These are phyloP conservation scores for Amphipyra berbera DNA, from an alignment of 2,888 invertebrate genomes.

Conservation along the genomic window DNA sequence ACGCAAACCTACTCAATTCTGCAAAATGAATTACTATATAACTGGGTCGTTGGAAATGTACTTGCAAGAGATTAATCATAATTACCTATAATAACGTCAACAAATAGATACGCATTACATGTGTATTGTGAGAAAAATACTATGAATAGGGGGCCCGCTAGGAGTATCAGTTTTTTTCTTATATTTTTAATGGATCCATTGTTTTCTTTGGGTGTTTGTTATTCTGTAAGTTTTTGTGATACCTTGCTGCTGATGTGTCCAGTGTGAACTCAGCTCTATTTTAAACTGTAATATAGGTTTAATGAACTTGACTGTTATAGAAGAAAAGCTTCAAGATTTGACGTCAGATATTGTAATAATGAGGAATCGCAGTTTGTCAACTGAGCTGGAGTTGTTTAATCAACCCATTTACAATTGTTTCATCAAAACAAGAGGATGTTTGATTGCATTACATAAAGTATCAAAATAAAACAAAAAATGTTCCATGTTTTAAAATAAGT, in stretches of 20 bases:
- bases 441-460: not conserved
- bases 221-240: slow-evolving; percentile 10
- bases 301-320: slow-evolving; percentile 1
- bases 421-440: not conserved
- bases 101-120: slow-evolving; percentile 30
- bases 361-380: no score
- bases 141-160: slow-evolving; percentile 26
- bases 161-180: slow-evolving; percentile 3
- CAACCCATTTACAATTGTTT: no score
- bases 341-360: no score
- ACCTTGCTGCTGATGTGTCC: not conserved
- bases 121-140: slow-evolving; percentile 49
- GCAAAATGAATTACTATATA: slow-evolving; percentile 19
- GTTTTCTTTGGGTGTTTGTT: slow-evolving; percentile 23
- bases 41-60: slow-evolving; percentile 41
- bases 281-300: slow-evolving; percentile 5
- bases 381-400: no score
- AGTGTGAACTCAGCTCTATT: slow-evolving; percentile 15
- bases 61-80: slow-evolving; percentile 28
- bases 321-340: not conserved
- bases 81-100: slow-evolving; percentile 42
- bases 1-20: slow-evolving; percentile 26
- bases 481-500: no score
- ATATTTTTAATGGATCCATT: slow-evolving; percentile 25
- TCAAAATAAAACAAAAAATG: no score